Percentiles rank a stretch among this genome's conserved stretches.
These are phyloP conservation scores for Hipparchia semele DNA, from an alignment of 2,888 invertebrate genomes.

Conservation along the genomic window DNA sequence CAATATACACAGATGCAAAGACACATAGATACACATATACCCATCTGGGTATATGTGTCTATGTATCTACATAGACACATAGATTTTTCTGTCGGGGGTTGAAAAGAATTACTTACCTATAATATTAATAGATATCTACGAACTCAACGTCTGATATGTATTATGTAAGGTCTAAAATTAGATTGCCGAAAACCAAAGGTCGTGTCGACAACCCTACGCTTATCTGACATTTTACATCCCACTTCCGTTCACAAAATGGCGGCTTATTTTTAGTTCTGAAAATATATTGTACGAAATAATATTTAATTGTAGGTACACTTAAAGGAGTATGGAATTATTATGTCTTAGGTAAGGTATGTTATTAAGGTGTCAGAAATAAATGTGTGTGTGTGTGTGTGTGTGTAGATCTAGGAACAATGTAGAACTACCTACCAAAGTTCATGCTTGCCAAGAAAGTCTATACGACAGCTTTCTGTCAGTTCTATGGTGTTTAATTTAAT, in stretches of 20 bases:
- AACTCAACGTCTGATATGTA: background rate
- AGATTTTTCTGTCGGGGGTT: no score
- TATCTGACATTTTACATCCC: constrained; percentile 37
- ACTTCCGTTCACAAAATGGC: constrained; percentile 27
- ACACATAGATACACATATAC: no score
- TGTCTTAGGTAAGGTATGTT: background rate
- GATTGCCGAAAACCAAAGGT: background rate
- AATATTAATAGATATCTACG: no score
- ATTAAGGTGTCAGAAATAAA: background rate
- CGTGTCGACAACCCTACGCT: constrained; percentile 13
- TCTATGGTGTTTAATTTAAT: no score
- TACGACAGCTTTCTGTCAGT: no score
- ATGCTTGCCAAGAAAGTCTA: no score
- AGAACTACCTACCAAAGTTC: no score
- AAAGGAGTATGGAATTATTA: background rate
- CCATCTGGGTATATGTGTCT: no score
- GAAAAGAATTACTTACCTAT: no score
- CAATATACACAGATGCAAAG: no score
- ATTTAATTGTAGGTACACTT: background rate
- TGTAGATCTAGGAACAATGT: background rate
- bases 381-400: background rate
- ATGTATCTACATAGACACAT: no score
- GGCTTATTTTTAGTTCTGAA: constrained; percentile 21
- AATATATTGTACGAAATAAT: constrained; percentile 16
- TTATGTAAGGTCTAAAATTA: background rate